These are phyloP conservation scores for Tenthredo scrophulariae DNA, from an alignment of 2,888 invertebrate species.

Conservation along the genomic window DNA sequence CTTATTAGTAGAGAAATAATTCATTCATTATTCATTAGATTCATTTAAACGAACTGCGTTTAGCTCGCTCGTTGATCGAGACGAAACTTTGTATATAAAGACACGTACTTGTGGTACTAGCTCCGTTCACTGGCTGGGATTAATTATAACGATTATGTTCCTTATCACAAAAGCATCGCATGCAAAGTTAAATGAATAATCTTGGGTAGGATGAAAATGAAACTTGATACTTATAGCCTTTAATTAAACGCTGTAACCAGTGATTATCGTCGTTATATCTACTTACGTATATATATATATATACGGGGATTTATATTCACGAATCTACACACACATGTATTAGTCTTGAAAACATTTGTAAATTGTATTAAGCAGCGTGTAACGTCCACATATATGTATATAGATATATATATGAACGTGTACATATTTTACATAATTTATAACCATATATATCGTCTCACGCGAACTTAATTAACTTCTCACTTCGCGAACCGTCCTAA, in stretches of 20 bases:
- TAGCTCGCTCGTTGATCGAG: neutral
- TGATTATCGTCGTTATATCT: slow-evolving; percentile 10
- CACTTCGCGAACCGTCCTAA: slow-evolving; percentile 6
- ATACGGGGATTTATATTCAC: neutral
- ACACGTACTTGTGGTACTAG: too few species aligned
- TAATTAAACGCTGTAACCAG: slow-evolving; percentile 19
- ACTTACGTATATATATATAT: neutral
- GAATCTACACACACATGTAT: neutral
- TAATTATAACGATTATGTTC: slow-evolving; percentile 23
- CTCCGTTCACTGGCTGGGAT: neutral
- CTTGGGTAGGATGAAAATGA: neutral
- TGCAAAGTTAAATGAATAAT: slow-evolving; percentile 23
- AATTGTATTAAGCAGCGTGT: neutral
- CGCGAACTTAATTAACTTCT: slow-evolving; percentile 39
- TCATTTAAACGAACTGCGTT: neutral
- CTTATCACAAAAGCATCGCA: slow-evolving; percentile 22
- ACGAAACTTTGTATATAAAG: neutral
- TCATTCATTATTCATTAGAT: neutral
- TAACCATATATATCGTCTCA: neutral
- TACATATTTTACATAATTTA: slow-evolving; percentile 5
- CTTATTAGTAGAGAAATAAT: too few species aligned
- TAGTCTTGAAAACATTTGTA: neutral
- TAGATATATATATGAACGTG: neutral
- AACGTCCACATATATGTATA: neutral
- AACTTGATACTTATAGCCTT: slow-evolving; percentile 2